Conservation (phyloP, 2,113 vertebrate genomes). For the Salvelinus namaycush region DNA sequence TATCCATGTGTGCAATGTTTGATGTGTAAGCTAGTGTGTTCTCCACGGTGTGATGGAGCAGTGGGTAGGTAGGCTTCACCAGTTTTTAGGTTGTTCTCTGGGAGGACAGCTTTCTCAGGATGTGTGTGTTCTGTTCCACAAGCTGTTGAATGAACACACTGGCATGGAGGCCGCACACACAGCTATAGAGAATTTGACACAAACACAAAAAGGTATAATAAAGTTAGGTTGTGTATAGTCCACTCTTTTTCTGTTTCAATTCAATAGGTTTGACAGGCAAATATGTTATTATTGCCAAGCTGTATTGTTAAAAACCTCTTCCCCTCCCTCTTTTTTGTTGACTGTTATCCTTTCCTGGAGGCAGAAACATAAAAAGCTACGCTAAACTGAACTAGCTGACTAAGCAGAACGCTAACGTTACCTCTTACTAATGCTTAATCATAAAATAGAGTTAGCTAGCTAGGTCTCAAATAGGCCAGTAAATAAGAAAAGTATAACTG, state of each 20-base stretch:
- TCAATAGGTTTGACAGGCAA: background rate
- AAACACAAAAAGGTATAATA: background rate
- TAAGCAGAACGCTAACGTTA: too few relatives aligned
- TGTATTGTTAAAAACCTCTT: background rate
- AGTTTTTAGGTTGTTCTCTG: constrained; percentile 47
- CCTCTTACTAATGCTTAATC: too few relatives aligned
- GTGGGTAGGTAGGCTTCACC: constrained; percentile 45
- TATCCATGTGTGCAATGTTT: background rate
- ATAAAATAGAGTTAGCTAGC: too few relatives aligned
- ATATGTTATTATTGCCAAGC: background rate
- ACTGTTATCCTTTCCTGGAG: too few relatives aligned
- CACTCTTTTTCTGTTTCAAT: too few relatives aligned
- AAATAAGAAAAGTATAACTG: background rate
- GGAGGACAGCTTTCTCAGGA: constrained; percentile 62
- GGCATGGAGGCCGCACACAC: constrained; percentile 43
- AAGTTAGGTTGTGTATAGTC: background rate
- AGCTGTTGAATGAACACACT: constrained; percentile 57
- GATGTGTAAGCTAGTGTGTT: background rate
- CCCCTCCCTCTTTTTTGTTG: background rate
- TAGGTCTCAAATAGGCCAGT: too few relatives aligned
- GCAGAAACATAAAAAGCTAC: too few relatives aligned
- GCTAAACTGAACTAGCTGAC: too few relatives aligned
- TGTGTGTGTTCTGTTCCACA: constrained; percentile 58
- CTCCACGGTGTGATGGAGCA: constrained; percentile 32
- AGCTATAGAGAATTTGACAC: constrained; percentile 63